Percentiles rank a stretch among this genome's conserved stretches.
These are phyloP conservation scores for Zosterops hypoxanthus DNA, from an alignment of 2,113 vertebrate species.

Conservation along the genomic window DNA sequence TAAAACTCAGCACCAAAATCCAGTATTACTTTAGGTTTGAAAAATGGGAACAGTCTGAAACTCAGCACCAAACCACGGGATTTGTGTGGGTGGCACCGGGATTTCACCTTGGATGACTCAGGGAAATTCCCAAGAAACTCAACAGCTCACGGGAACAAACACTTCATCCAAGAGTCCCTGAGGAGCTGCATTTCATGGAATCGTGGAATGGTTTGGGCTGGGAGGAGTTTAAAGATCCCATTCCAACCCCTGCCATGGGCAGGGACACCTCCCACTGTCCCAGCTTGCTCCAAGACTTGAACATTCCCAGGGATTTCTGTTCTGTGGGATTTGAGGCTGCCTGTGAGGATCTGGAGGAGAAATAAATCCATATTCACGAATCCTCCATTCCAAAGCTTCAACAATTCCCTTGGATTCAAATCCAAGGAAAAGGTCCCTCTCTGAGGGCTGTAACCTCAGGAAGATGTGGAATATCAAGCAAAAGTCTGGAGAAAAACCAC, in stretches of 20 bases:
- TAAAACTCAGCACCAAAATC: conserved; percentile 26
- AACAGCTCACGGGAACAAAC: accelerated
- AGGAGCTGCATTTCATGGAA: background rate
- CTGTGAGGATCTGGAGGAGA: background rate
- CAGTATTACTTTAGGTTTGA: conserved; percentile 60
- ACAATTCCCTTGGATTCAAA: background rate
- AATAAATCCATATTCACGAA: background rate
- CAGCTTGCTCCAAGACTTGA: background rate
- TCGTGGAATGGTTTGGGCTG: background rate
- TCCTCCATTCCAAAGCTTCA: background rate
- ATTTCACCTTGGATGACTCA: accelerated
- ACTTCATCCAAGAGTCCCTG: background rate
- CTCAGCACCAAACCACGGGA: background rate
- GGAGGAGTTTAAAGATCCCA: background rate
- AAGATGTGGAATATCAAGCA: background rate
- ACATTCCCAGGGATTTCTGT: background rate
- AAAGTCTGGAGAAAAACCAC: background rate
- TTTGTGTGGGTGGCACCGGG: accelerated
- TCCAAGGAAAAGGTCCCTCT: background rate
- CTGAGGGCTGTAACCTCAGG: background rate
- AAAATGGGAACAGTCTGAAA: accelerated
- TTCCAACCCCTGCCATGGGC: too few relatives aligned
- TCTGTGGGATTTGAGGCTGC: background rate
- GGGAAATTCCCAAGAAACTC: background rate
- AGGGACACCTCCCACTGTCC: background rate